Evolutionary conservation across 2,888 invertebrate species (phyloP), one percentile per base, ranked within the genome.

Genomic region (Agrilus cyanescens): DNA sequence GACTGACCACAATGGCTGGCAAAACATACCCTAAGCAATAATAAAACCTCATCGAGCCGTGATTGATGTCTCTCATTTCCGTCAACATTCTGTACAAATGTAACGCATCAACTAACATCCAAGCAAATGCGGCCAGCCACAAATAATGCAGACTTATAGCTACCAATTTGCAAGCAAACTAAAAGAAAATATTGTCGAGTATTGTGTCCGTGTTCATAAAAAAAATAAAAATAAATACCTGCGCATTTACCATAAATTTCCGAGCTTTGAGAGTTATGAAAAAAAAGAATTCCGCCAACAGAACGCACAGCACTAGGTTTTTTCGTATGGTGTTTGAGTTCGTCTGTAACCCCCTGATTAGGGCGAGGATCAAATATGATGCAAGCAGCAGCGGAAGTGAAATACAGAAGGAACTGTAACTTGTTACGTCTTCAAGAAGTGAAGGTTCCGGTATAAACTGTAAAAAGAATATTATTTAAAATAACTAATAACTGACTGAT

Each of bases 51-150:
- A 95, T 88, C 30, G 87, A 85, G 4, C 91, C 95, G 64, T 93
- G 90, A 72, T 96, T 95, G 37, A 96, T 91, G 66, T 95, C 94
- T 4, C 95, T 75, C 75, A 95, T 85, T 70, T 95, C 95, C 3
- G 93, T 90, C 53, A 96, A 70, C 81, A 95, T 88, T 36, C 96
- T 76, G 60, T 95, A 89, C 44, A 95, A 72, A 67, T 96, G 95
- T 53, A 94, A 77, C 25, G 90, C 87, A 66, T 93, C 93, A 41
- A 93, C 85, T 52, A 94, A 78, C 55, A 86, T 78, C 96, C 96
- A 96, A 14, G 83, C 83, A 58, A 94, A 88, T 12, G 89, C 82
- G 20, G 83, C 79, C 59, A 94, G 69, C 88, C 91, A 95, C 62
- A 90, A 81, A 70, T 93, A 95, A 68, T 96, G 95, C 46, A 96